Evolutionary conservation across 2,113 vertebrate genomes (phyloP).

Genomic region (Camelus bactrianus): DNA sequence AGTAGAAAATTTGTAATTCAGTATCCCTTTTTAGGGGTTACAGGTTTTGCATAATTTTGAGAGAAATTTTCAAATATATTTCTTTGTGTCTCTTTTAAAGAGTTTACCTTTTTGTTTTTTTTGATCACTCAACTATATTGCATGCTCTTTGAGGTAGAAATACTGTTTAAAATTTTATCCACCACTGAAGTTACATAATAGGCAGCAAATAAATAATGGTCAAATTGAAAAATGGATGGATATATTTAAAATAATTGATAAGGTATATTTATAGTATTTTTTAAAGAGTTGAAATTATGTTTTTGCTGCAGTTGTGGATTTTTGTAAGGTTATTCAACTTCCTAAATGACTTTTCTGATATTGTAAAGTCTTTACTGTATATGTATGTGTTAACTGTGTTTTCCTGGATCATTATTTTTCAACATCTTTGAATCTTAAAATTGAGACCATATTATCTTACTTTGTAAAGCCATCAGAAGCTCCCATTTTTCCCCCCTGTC

Average conservation of each 20-base stretch:
- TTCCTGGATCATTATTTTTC: constrained; percentile 46
- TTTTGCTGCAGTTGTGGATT: constrained; percentile 2
- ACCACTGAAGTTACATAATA: neutral
- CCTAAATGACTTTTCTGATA: constrained; percentile 33
- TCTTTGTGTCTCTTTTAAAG: constrained; percentile 11
- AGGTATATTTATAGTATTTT: neutral
- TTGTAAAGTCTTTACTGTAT: neutral
- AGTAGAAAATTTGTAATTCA: neutral
- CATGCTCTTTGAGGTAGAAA: constrained; percentile 10
- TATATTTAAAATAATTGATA: neutral
- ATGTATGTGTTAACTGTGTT: neutral
- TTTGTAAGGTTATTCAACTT: constrained; percentile 30
- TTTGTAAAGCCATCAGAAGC: constrained; percentile 60
- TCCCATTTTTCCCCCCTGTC: neutral
- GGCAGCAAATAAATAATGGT: neutral
- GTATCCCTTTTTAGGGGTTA: constrained; percentile 31
- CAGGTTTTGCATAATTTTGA: neutral
- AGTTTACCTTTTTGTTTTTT: neutral
- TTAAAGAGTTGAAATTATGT: constrained; percentile 3
- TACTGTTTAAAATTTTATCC: constrained; percentile 13
- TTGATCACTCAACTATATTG: neutral
- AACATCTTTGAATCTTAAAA: constrained; percentile 18
- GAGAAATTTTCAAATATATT: constrained; percentile 19
- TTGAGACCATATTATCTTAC: neutral
- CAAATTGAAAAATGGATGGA: neutral